Conservation (phyloP, 2,888 invertebrate genomes). For the Eurois occulta region DNA sequence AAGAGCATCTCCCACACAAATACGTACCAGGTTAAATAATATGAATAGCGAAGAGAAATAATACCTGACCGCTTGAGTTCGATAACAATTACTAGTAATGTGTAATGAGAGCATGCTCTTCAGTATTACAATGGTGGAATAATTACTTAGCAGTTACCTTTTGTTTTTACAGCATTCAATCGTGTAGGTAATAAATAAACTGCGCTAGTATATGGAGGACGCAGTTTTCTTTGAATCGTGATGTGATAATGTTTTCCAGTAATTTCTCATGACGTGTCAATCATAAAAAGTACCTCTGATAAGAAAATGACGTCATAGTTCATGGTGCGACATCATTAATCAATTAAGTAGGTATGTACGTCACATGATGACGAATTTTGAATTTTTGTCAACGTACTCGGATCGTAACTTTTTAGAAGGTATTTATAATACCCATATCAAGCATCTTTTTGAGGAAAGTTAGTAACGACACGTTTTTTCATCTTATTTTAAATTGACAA, state of each 20-base stretch:
- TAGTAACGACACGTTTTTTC: no score
- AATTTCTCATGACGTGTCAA: conserved; percentile 14
- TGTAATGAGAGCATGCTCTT: conserved; percentile 43
- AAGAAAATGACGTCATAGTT: background rate
- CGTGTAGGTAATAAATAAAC: conserved; percentile 22
- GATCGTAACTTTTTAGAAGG: background rate
- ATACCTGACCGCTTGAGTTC: conserved; percentile 15
- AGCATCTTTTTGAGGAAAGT: background rate
- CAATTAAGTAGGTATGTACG: background rate
- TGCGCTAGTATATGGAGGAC: conserved; percentile 20
- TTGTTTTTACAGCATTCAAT: conserved; percentile 24
- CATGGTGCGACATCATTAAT: conserved; percentile 7
- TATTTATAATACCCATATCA: background rate
- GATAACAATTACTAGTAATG: conserved; percentile 42
- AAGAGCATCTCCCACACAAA: background rate
- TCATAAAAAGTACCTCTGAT: conserved; percentile 19
- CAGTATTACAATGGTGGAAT: conserved; percentile 19
- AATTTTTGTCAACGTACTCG: background rate
- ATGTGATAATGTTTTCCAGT: conserved; percentile 25
- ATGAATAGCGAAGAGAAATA: conserved; percentile 35
- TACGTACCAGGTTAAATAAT: conserved; percentile 18
- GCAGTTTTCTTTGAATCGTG: conserved; percentile 30
- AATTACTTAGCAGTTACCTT: conserved; percentile 26
- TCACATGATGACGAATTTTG: conserved; percentile 4
- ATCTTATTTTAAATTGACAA: background rate